A percentile compares a stretch with the other conserved stretches of the same genome.
Conservation (phyloP, 2,113 vertebrate species). For the Oreochromis niloticus region DNA sequence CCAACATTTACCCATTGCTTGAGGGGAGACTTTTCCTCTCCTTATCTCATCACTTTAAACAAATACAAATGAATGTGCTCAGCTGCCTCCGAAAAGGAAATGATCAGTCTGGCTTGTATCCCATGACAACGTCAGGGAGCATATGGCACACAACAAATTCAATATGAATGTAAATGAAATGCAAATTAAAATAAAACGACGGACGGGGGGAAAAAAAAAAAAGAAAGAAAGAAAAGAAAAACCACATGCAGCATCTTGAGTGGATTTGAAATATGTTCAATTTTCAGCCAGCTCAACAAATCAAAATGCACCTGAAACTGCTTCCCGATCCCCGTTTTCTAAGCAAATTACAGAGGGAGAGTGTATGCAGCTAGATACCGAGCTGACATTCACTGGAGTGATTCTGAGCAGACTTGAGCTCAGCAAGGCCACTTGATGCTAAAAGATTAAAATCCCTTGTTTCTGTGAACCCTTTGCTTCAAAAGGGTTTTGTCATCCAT, state of each 20-base stretch:
- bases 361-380: not conserved
- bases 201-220: not conserved
- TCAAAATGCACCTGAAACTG: not conserved
- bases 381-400: conserved; percentile 8
- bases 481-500: conserved; percentile 6
- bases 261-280: conserved; percentile 10
- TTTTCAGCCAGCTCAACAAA: conserved; percentile 20
- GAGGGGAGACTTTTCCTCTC: not conserved
- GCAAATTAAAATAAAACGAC: conserved; percentile 39
- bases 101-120: conserved; percentile 47
- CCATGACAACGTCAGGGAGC: conserved; percentile 61
- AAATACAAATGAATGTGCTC: conserved; percentile 50
- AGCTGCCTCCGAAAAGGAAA: conserved; percentile 47
- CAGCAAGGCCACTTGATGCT: conserved; percentile 30
- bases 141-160: conserved; percentile 61
- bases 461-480: conserved; percentile 1
- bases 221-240: not conserved
- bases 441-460: conserved; percentile 37
- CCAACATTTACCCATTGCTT: conserved; percentile 8
- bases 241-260: not conserved
- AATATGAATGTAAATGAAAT: conserved; percentile 72
- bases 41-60: conserved; percentile 57
- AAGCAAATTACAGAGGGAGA: not conserved
- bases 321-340: not conserved
- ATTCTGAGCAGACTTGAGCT: not conserved